Conservation (phyloP, 2,113 vertebrate species). For the Mormyrus lacerda region DNA sequence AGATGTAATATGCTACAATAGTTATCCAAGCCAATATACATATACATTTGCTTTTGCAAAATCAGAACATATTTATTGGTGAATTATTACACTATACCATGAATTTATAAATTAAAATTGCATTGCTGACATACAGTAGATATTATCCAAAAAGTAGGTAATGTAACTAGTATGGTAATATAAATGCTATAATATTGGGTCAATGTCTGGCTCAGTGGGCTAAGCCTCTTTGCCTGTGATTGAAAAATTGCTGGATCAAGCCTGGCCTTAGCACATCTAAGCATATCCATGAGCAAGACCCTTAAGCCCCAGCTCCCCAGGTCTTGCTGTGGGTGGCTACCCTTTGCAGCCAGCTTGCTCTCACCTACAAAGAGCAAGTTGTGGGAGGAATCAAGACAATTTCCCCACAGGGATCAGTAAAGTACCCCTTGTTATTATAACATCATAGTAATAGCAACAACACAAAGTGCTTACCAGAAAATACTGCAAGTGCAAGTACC, state of each 20-base stretch:
- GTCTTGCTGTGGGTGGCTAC: no score
- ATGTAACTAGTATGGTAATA: not conserved
- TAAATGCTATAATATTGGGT: no score
- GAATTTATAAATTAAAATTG: not conserved
- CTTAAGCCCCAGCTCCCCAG: no score
- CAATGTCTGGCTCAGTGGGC: no score
- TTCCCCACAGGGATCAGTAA: no score
- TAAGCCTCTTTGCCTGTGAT: no score
- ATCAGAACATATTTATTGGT: not conserved
- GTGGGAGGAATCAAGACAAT: no score
- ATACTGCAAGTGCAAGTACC: constrained; percentile 45
- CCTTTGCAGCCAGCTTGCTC: no score
- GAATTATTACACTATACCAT: not conserved
- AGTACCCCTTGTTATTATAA: not conserved
- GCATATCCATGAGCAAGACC: no score
- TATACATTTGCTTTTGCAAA: not conserved
- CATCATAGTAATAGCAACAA: not conserved
- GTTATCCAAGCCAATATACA: not conserved
- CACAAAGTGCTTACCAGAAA: constrained; percentile 45
- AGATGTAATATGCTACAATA: not conserved
- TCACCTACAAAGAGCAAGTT: no score
- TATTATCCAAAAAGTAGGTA: not conserved
- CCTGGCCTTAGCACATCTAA: no score
- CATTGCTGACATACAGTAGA: not conserved
- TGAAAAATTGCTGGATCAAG: no score